These are phyloP conservation scores for Loriculus beryllinus DNA, from an alignment of 2,797 vertebrate genomes.

Conservation along the genomic window DNA sequence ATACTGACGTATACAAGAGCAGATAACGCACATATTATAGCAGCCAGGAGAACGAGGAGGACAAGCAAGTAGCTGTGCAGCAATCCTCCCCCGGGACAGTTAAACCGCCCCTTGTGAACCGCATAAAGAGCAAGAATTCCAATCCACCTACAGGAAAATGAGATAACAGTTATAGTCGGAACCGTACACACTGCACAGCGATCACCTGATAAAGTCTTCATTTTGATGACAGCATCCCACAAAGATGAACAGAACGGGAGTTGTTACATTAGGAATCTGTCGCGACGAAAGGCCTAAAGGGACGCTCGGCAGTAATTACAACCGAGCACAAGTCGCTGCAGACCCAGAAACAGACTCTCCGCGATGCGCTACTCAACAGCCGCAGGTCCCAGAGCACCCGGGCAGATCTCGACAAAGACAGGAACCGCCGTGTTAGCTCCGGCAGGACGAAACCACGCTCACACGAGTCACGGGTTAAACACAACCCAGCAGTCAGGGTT, in stretches of 20 bases:
- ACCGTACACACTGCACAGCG: fast-evolving
- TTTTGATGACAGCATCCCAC: fast-evolving
- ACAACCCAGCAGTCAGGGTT: fast-evolving
- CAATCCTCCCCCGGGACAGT: conserved; percentile 80
- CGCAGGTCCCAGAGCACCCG: fast-evolving
- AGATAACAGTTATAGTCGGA: fast-evolving
- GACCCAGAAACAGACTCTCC: neutral
- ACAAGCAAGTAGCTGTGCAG: conserved; percentile 88
- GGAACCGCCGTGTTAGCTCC: fast-evolving
- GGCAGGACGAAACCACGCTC: fast-evolving
- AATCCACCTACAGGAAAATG: conserved; percentile 82
- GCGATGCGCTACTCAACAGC: fast-evolving
- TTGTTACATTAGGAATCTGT: neutral
- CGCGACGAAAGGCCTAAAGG: fast-evolving
- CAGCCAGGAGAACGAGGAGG: conserved; percentile 83
- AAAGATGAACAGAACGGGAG: neutral
- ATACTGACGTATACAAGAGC: conserved; percentile 90
- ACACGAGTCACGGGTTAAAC: fast-evolving
- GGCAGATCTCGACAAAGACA: neutral
- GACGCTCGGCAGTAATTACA: fast-evolving
- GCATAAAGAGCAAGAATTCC: conserved; percentile 85
- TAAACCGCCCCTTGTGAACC: conserved; percentile 81
- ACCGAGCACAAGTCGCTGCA: fast-evolving
- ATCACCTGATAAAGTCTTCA: fast-evolving
- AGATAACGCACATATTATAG: conserved; percentile 82